A percentile compares a stretch with the other conserved stretches of the same genome.
Conservation (phyloP, 2,113 vertebrate genomes). For the Phycodurus eques region DNA sequence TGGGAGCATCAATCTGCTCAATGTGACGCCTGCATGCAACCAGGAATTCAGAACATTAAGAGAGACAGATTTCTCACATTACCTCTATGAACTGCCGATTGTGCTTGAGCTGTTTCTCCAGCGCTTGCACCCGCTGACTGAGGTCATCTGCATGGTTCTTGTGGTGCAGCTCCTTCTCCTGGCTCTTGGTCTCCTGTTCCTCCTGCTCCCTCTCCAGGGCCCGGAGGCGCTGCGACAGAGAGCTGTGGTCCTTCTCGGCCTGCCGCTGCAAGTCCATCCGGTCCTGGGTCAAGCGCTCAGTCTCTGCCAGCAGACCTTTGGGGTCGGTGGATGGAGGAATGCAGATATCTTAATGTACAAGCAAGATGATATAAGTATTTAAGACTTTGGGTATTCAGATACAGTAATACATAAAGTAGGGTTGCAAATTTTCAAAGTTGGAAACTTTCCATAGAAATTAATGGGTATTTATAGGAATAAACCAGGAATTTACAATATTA, state of each 20-base stretch:
- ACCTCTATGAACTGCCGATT: conserved; percentile 95
- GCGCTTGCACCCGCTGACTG: conserved; percentile 80
- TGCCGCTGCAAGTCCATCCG: conserved; percentile 85
- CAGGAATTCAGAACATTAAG: neutral
- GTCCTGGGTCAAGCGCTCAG: conserved; percentile 79
- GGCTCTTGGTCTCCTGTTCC: conserved; percentile 79
- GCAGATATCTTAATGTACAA: neutral
- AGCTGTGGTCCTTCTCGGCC: conserved; percentile 83
- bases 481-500: too few relatives aligned
- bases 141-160: conserved; percentile 78
- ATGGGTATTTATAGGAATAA: too few relatives aligned
- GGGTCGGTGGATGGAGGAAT: neutral
- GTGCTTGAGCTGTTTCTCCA: conserved; percentile 90
- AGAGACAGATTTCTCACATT: conserved; percentile 26
- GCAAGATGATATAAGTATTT: neutral
- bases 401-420: neutral
- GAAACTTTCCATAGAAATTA: too few relatives aligned
- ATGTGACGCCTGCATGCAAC: neutral
- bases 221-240: conserved; percentile 77
- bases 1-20: neutral
- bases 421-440: too few relatives aligned
- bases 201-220: conserved; percentile 86
- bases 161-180: conserved; percentile 73
- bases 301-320: conserved; percentile 81
- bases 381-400: neutral